Evolutionary conservation across 2,888 invertebrate genomes (phyloP), one percentile per base, ranked within the genome.

Genomic region (Cosmorhoe ocellata): DNA sequence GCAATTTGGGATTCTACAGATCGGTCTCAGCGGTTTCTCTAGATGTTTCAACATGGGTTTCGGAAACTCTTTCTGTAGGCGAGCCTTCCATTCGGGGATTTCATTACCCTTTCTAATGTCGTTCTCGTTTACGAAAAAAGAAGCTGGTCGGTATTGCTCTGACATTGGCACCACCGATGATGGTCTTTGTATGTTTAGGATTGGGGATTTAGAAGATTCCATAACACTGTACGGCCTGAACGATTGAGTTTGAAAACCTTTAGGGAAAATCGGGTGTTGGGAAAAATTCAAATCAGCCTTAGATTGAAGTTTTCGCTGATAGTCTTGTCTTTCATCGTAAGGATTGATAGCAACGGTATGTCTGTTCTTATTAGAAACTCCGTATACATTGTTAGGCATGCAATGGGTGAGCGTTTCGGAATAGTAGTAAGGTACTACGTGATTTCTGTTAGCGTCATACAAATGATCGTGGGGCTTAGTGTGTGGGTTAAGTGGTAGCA

Each of bases 401-500:
- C 88, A 79, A 43, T 79, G 79, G 14, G 80, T 79, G 65, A 87
- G 52, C 30, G 89, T 90, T 76, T 90, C 90, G 0, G 89, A 83
- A 56, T 90, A 90, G 61, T 90, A 90, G 56, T 90, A 90, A 38
- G 90, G 90, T 33, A 88, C 85, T 67, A 90, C 84, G 61, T 88
- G 87, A 66, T 90, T 90, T 70, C 88, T 89, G 89, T 91, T 92
- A 91, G 91, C 91, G 74, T 92, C 92, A 81, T 83, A 88, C 70
- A 81, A 65, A 79, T 83, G 90, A 68, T 84, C 86, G 64, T 79
- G 82, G 64, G 71, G 81, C 76, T 83, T 90, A 65, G 70, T 75
- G 69, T 75, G 84, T 58, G 67, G 78, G 71, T 74, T 84, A 61
- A 67, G 60, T 64, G 76, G 67, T 56, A 73, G 76, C 58, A 83